Conservation (phyloP, 2,888 invertebrate species). For the Pammene fasciana region DNA sequence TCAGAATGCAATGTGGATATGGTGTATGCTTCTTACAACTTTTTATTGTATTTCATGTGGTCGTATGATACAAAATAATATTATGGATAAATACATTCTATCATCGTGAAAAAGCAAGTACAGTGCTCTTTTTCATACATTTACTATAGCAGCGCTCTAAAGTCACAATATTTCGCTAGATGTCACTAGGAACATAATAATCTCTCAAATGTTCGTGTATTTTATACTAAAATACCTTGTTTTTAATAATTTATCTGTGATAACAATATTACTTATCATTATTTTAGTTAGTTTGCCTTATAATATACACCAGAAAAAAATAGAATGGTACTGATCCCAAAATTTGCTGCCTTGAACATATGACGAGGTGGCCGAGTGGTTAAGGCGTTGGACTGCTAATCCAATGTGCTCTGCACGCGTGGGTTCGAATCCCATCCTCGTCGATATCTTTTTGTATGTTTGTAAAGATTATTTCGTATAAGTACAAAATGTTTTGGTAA, state of each 20-base stretch:
- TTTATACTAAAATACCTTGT: background rate
- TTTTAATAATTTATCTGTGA: background rate
- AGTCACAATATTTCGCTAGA: background rate
- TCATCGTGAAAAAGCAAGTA: too few relatives aligned
- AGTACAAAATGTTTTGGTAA: background rate
- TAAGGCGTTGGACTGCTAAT: constrained; percentile 94
- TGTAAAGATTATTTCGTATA: background rate
- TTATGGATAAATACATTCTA: too few relatives aligned
- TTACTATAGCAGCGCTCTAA: background rate
- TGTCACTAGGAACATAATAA: constrained; percentile 1
- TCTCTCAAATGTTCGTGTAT: background rate
- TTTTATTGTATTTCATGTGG: too few relatives aligned
- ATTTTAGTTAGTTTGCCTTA: background rate
- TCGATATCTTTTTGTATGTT: constrained; percentile 72
- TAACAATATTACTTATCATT: background rate
- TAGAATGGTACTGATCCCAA: constrained; percentile 40
- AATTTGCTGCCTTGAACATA: constrained; percentile 53
- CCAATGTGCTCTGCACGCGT: constrained; percentile 93
- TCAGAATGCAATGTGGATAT: background rate
- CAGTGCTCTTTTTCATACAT: too few relatives aligned
- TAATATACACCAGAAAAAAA: constrained; percentile 9
- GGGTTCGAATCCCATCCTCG: constrained; percentile 93
- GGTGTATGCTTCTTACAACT: background rate
- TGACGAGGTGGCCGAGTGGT: constrained; percentile 93
- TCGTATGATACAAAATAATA: too few relatives aligned